Evolutionary conservation across 2,113 vertebrate species (phyloP).

Genomic region (Perca fluviatilis): DNA sequence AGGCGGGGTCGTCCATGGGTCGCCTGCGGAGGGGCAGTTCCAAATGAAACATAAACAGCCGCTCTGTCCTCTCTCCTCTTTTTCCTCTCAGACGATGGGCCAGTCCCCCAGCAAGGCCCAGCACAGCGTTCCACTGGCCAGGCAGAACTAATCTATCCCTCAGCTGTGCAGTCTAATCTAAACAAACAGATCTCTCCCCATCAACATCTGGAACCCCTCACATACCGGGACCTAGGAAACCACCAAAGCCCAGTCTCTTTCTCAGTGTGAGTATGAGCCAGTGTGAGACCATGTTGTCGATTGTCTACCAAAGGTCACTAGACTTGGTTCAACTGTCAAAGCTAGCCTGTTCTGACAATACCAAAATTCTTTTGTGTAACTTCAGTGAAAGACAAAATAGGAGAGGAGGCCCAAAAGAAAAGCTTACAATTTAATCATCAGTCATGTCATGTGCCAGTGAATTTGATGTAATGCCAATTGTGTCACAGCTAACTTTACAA

Average conservation of each 20-base stretch:
- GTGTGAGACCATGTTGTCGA: conserved; percentile 23
- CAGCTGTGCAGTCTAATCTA: conserved; percentile 92
- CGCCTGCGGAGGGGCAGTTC: conserved; percentile 78
- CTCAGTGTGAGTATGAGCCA: conserved; percentile 40
- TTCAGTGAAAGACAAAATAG: background rate
- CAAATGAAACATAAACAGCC: conserved; percentile 85
- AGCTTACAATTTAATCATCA: background rate
- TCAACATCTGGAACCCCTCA: conserved; percentile 95
- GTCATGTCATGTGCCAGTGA: background rate
- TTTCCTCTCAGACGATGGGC: conserved; percentile 71
- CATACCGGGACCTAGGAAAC: conserved; percentile 85
- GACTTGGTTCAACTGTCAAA: conserved; percentile 7
- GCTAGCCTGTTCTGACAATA: background rate
- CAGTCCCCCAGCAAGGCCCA: conserved; percentile 89
- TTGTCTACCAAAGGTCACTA: conserved; percentile 48
- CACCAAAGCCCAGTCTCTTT: conserved; percentile 62
- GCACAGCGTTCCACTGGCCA: conserved; percentile 88
- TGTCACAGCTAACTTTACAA: background rate
- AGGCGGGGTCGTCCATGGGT: conserved; percentile 78
- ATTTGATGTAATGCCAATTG: no score
- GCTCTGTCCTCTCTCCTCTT: conserved; percentile 71
- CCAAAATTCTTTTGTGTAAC: background rate
- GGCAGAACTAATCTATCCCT: conserved; percentile 95
- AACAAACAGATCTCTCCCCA: conserved; percentile 91
- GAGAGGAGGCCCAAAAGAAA: background rate